Conservation (phyloP, 2,113 vertebrate genomes). For the Siniperca knerii region DNA sequence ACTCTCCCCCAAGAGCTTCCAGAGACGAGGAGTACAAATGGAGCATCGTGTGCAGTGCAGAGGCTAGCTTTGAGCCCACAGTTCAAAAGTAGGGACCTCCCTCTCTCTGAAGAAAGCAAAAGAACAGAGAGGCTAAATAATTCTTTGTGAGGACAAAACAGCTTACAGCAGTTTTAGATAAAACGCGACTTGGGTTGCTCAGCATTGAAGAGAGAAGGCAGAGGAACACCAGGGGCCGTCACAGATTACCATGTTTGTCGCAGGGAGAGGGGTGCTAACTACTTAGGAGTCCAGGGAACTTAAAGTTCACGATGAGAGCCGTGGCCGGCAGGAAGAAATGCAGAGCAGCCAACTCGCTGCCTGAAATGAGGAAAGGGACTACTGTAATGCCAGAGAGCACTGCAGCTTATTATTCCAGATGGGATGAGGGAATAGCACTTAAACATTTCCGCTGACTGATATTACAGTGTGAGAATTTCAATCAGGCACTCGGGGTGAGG, state of each 20-base stretch:
- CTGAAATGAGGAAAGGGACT: constrained; percentile 56
- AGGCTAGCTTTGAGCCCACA: constrained; percentile 7
- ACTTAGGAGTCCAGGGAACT: constrained; percentile 31
- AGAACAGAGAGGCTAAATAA: constrained; percentile 29
- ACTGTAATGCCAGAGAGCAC: constrained; percentile 49
- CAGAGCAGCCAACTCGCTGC: constrained; percentile 33
- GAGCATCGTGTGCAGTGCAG: constrained; percentile 4
- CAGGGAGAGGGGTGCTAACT: constrained; percentile 20
- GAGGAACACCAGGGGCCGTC: constrained; percentile 31
- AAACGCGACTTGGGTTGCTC: constrained; percentile 24
- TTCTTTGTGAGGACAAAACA: constrained; percentile 43
- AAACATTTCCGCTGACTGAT: constrained; percentile 69
- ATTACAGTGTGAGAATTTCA: constrained; percentile 68
- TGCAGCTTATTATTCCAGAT: constrained; percentile 71
- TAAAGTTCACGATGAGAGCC: constrained; percentile 17
- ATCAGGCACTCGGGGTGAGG: constrained; percentile 62
- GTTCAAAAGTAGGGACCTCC: constrained; percentile 22
- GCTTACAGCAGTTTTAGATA: constrained; percentile 50
- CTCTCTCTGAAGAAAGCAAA: constrained; percentile 16
- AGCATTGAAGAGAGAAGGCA: constrained; percentile 33
- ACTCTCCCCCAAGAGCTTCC: constrained; percentile 10
- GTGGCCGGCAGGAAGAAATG: constrained; percentile 34
- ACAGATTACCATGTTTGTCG: constrained; percentile 55
- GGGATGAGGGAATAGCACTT: constrained; percentile 68
- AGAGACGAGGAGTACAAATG: constrained; percentile 42